A percentile compares a stretch with the other conserved stretches of the same genome.
These are phyloP conservation scores for Agapornis roseicollis DNA, from an alignment of 2,113 vertebrate genomes.

Conservation along the genomic window DNA sequence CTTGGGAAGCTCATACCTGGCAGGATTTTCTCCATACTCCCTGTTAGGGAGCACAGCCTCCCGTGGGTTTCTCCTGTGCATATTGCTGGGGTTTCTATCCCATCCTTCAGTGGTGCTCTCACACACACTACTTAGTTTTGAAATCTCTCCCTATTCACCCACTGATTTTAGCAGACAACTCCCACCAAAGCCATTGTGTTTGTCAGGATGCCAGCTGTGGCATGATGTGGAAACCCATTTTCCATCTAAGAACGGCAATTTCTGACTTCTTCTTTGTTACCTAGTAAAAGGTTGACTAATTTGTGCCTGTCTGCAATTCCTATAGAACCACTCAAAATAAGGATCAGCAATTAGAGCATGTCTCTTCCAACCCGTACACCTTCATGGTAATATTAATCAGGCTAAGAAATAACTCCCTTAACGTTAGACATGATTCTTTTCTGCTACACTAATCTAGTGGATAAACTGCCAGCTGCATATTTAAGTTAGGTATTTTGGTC, in stretches of 20 bases:
- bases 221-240: background rate
- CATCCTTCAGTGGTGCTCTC: background rate
- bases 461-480: background rate
- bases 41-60: background rate
- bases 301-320: background rate
- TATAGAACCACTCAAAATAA: background rate
- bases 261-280: background rate
- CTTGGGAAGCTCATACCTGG: background rate
- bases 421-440: background rate
- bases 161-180: background rate
- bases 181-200: background rate
- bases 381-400: background rate
- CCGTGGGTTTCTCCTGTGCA: rapidly evolving
- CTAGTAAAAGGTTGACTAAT: background rate
- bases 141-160: background rate
- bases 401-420: background rate
- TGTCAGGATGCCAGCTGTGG: background rate
- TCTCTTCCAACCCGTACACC: constrained; percentile 7
- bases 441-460: background rate
- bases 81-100: background rate
- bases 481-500: background rate
- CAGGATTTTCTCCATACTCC: background rate
- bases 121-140: background rate
- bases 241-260: background rate
- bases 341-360: background rate